phyloP scores from a whole-genome alignment of 2,888 invertebrate genomes.

The Plutella xylostella region DNA sequence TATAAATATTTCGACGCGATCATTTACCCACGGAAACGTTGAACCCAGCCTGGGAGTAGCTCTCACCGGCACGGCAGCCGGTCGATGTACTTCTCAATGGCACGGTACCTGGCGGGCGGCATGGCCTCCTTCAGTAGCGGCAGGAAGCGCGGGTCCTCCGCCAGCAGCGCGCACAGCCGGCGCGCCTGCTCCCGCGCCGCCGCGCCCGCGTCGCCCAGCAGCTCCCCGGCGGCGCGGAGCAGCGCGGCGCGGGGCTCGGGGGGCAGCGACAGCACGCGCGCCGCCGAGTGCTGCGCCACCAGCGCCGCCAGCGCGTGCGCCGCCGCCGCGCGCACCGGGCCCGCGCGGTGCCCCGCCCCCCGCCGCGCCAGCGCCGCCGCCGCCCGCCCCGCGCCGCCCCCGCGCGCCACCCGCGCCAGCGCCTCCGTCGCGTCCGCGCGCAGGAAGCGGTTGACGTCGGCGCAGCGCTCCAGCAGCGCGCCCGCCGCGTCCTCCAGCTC shows the following conservation, averaged over 20 bases:
- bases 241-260: constrained; percentile 84
- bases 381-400: constrained; percentile 76
- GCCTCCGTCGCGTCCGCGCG: constrained; percentile 89
- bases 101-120: constrained; percentile 80
- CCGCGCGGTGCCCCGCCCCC: constrained; percentile 86
- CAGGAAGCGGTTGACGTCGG: constrained; percentile 94
- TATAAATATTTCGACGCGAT: no score
- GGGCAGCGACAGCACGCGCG: constrained; percentile 77
- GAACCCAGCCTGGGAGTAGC: background rate
- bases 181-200: constrained; percentile 88
- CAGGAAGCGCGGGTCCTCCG: constrained; percentile 80
- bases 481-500: constrained; percentile 89
- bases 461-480: constrained; percentile 86
- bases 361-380: constrained; percentile 75
- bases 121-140: constrained; percentile 83
- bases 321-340: constrained; percentile 86
- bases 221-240: constrained; percentile 83
- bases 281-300: constrained; percentile 79
- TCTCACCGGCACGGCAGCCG: constrained; percentile 51
- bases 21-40: no score
- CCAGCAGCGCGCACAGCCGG: constrained; percentile 78
- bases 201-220: constrained; percentile 86
- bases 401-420: constrained; percentile 83
- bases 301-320: constrained; percentile 81
- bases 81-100: constrained; percentile 85